phyloP scores from a whole-genome alignment of 1,140 invertebrate species.

The Helicoverpa zea region DNA sequence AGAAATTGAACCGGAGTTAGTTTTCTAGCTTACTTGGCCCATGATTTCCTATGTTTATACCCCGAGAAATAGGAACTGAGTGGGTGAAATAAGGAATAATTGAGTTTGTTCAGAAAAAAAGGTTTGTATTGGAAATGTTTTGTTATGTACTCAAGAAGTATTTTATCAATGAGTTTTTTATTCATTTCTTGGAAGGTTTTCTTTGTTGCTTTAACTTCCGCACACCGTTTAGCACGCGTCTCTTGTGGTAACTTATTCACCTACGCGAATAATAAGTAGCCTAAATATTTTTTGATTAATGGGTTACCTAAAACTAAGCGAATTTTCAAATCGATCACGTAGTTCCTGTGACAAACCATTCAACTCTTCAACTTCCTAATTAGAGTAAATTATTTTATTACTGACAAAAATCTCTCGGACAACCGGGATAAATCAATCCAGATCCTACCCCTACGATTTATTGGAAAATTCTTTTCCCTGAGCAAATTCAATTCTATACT shows the following conservation, averaged over 20 bases:
- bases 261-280: too few relatives aligned
- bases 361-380: too few relatives aligned
- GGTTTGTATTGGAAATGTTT: not conserved
- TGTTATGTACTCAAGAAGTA: not conserved
- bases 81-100: slow-evolving; percentile 21
- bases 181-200: too few relatives aligned
- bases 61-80: not conserved
- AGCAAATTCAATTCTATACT: too few relatives aligned
- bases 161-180: not conserved
- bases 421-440: too few relatives aligned
- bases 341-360: not conserved
- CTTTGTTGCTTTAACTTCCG: too few relatives aligned
- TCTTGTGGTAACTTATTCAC: too few relatives aligned
- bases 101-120: not conserved
- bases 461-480: too few relatives aligned
- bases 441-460: too few relatives aligned
- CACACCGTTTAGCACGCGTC: too few relatives aligned
- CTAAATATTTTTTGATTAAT: not conserved
- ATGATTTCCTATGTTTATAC: slow-evolving; percentile 6
- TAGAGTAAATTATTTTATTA: too few relatives aligned
- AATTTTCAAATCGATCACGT: slow-evolving; percentile 48
- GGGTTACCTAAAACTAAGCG: slow-evolving; percentile 10
- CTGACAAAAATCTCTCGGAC: too few relatives aligned
- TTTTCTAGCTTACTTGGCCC: not conserved
- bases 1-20: slow-evolving; percentile 15